A percentile compares a stretch with the other conserved stretches of the same genome.
Conservation (phyloP, 2,113 vertebrate genomes). For the Crotalus tigris region DNA sequence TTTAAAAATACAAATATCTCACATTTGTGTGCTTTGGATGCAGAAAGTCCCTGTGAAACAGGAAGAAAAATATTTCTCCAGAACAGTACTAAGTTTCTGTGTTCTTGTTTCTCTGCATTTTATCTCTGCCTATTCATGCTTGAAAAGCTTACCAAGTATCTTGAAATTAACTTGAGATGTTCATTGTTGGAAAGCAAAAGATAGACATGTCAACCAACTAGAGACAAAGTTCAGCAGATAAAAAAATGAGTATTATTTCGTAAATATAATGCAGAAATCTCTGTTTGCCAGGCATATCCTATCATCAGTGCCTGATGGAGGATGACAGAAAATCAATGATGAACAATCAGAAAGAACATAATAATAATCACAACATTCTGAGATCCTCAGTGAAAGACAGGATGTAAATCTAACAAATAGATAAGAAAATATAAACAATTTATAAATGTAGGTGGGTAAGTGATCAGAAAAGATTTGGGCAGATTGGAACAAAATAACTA, state of each 20-base stretch:
- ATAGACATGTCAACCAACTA: not conserved
- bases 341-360: constrained; percentile 52
- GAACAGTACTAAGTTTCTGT: not conserved
- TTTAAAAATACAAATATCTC: not conserved
- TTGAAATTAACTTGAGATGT: not conserved
- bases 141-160: not conserved
- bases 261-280: constrained; percentile 40
- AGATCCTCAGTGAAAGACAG: not conserved
- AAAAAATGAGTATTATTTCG: constrained; percentile 45
- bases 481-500: not conserved
- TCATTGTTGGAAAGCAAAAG: not conserved
- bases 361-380: not conserved
- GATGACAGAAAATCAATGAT: constrained; percentile 48
- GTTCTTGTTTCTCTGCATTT: not conserved
- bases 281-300: constrained; percentile 41
- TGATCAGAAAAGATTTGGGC: not conserved
- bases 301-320: constrained; percentile 44
- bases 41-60: not conserved
- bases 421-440: constrained; percentile 46
- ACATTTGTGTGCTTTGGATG: no score
- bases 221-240: not conserved
- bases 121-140: not conserved
- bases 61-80: not conserved
- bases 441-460: constrained; percentile 17
- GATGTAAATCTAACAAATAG: not conserved